Percentiles rank a stretch among this genome's conserved stretches.
phyloP scores from a whole-genome alignment of 2,797 vertebrate genomes.

The Gymnodraco acuticeps region DNA sequence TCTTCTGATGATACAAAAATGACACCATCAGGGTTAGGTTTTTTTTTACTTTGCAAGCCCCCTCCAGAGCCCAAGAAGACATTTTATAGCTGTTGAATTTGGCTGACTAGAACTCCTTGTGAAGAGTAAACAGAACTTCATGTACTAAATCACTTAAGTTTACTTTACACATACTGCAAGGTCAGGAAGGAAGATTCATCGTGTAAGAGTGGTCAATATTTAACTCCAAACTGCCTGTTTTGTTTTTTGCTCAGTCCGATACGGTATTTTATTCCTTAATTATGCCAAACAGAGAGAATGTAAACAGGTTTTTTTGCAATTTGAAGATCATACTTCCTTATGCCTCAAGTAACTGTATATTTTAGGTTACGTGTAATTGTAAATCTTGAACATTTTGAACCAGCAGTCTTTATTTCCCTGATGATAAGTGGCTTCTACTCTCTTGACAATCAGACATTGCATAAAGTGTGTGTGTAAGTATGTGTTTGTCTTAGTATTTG shows the following conservation, averaged over 20 bases:
- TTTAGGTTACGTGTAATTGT: slow-evolving; percentile 40
- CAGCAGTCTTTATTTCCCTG: slow-evolving; percentile 49
- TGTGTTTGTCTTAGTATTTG: background rate
- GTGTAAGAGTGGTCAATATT: too few species aligned
- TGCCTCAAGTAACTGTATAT: slow-evolving; percentile 36
- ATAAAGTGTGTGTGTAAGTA: slow-evolving; percentile 18
- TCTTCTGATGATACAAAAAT: too few species aligned
- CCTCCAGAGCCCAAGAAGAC: too few species aligned
- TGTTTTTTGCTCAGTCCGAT: slow-evolving; percentile 11
- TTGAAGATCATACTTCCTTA: background rate
- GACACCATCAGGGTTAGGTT: too few species aligned
- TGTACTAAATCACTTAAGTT: too few species aligned
- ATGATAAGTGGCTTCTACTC: slow-evolving; percentile 59
- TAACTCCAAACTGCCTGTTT: background rate
- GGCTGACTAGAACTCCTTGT: too few species aligned
- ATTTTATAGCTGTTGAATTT: too few species aligned
- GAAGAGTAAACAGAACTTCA: too few species aligned
- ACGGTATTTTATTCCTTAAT: background rate
- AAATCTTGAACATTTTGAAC: slow-evolving; percentile 58
- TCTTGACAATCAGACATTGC: slow-evolving; percentile 33
- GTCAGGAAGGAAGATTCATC: background rate
- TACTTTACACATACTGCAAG: background rate
- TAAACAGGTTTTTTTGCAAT: background rate
- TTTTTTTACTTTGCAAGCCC: too few species aligned
- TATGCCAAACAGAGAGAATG: background rate